phyloP scores from a whole-genome alignment of 2,888 invertebrate species.

The Schrankia costaestrigalis region DNA sequence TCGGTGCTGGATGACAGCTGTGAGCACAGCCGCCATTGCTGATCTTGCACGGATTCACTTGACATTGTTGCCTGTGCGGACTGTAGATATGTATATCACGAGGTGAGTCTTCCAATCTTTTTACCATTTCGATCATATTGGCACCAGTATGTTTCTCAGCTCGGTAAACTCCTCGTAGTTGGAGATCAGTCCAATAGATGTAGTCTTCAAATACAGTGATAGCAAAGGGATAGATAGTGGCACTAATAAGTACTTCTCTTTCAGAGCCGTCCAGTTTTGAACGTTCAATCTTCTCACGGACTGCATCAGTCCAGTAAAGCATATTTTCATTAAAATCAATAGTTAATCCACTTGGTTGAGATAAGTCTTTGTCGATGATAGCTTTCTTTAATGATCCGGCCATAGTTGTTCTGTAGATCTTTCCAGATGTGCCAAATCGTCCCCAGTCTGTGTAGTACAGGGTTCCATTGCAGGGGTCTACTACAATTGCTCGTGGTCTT shows the following conservation, averaged over 20 bases:
- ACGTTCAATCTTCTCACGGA: conserved; percentile 96
- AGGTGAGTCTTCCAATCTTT: conserved; percentile 95
- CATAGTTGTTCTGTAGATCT: conserved; percentile 97
- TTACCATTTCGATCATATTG: conserved; percentile 95
- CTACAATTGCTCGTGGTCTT: conserved; percentile 95
- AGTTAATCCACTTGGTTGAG: conserved; percentile 96
- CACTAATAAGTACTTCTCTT: conserved; percentile 91
- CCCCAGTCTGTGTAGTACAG: conserved; percentile 98
- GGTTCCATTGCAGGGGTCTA: conserved; percentile 97
- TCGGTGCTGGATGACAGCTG: conserved; percentile 93
- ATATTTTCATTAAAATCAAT: conserved; percentile 96
- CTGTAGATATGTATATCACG: conserved; percentile 95
- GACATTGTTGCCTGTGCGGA: conserved; percentile 87
- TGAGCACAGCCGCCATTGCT: conserved; percentile 98
- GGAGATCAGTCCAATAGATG: conserved; percentile 98
- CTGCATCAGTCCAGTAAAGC: conserved; percentile 98
- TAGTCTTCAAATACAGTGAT: conserved; percentile 94
- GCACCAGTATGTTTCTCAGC: conserved; percentile 98
- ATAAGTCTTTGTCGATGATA: conserved; percentile 93
- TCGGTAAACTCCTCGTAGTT: conserved; percentile 94
- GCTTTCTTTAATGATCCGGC: conserved; percentile 95
- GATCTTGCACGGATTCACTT: conserved; percentile 90
- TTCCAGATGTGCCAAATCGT: conserved; percentile 93
- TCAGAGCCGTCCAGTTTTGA: conserved; percentile 92
- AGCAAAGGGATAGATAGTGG: conserved; percentile 97